Evolutionary conservation across 2,113 vertebrate species (phyloP).

Genomic region (Corynorhinus townsendii): DNA sequence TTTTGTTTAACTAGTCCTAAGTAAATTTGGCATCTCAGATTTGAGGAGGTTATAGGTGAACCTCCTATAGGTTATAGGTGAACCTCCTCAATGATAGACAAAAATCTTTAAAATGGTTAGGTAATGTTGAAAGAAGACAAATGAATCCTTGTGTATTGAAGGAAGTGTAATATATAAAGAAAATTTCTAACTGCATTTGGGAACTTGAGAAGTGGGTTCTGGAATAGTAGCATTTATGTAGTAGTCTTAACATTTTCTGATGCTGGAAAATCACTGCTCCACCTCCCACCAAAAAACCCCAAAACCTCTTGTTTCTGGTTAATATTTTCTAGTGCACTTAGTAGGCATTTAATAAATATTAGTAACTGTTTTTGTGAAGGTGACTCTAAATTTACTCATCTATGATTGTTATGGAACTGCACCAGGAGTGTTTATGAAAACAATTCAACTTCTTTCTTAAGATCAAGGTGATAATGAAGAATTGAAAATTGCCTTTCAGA

Average conservation of each 20-base stretch:
- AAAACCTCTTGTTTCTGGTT: neutral
- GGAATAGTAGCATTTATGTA: neutral
- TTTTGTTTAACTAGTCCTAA: slow-evolving; percentile 9
- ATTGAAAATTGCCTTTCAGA: slow-evolving; percentile 7
- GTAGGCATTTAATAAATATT: neutral
- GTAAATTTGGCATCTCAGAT: neutral
- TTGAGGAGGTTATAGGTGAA: no score
- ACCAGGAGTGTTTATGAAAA: neutral
- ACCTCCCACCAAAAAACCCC: neutral
- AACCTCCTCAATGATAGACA: neutral
- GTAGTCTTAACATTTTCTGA: neutral
- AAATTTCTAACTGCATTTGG: neutral
- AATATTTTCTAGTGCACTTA: neutral
- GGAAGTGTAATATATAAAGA: neutral
- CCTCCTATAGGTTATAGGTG: neutral
- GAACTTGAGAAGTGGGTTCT: neutral
- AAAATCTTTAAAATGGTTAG: neutral
- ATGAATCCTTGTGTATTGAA: neutral
- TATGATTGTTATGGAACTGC: neutral
- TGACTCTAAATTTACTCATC: neutral
- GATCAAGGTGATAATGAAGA: neutral
- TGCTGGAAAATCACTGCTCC: neutral
- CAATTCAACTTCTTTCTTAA: neutral
- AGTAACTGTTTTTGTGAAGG: neutral
- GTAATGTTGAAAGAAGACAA: neutral